A percentile compares a stretch with the other conserved stretches of the same genome.
Evolutionary conservation across 2,113 vertebrate species (phyloP).

Genomic region (Oncorhynchus kisutch): DNA sequence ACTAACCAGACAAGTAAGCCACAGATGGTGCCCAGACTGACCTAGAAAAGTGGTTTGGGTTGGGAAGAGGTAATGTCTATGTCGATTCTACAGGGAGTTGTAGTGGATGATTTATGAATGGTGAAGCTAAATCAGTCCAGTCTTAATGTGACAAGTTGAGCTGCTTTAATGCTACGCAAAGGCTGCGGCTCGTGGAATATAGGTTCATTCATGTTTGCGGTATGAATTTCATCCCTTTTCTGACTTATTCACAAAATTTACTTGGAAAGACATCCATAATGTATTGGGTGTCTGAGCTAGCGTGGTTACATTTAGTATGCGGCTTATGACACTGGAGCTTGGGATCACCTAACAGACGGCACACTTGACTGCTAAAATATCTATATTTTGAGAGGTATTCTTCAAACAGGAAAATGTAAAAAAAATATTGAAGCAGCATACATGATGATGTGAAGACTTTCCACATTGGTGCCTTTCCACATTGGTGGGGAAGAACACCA

Average conservation of each 20-base stretch:
- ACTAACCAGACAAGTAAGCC: slow-evolving; percentile 13
- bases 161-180: neutral
- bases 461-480: neutral
- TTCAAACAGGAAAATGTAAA: neutral
- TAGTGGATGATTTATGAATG: neutral
- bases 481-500: neutral
- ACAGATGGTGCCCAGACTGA: slow-evolving; percentile 12
- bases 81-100: neutral
- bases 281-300: slow-evolving; percentile 33
- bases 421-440: neutral
- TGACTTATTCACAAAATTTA: slow-evolving; percentile 28
- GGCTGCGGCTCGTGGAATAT: neutral
- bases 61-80: slow-evolving; percentile 1
- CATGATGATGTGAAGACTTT: neutral
- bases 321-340: slow-evolving; percentile 29
- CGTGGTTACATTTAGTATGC: slow-evolving; percentile 30
- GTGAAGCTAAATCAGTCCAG: neutral
- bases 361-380: slow-evolving; percentile 15
- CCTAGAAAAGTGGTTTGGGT: slow-evolving; percentile 11
- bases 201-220: slow-evolving; percentile 38
- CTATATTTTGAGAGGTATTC: slow-evolving; percentile 9
- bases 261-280: slow-evolving; percentile 46
- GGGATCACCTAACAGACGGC: slow-evolving; percentile 28
- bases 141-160: neutral
- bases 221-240: slow-evolving; percentile 35